Evolutionary conservation across 2,888 invertebrate genomes (phyloP), one percentile per base, ranked within the genome.

Genomic region (Caradrina clavipalpis): DNA sequence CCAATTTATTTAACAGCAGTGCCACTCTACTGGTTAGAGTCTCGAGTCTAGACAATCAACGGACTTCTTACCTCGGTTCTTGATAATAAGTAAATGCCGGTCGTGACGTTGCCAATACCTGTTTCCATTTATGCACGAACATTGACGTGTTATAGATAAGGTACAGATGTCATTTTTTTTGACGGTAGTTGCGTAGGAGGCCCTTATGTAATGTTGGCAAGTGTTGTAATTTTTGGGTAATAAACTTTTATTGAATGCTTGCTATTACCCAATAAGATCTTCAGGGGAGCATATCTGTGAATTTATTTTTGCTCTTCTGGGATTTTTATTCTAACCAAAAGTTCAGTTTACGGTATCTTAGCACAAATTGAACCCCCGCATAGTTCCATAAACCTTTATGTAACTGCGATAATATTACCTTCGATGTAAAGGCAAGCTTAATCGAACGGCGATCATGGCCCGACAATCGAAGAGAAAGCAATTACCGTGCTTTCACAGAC

Each of bases 11-110:
- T 79, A 55, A 59, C 69, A 66, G 73, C 69, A 69, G 70, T 76
- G 73, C 78, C 76, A 85, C 80, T 81, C 72, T 77, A 79, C 80
- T 74, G 80, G 54, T 58, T 66, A 50, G 26, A 53, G 19, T 86
- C 82, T 84, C 73, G 80, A 83, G 58, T 88, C 84, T 85, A 80
- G 82, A 84, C 84, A 85, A 85, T 88, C 87, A 89, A 78, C 84
- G 81, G 75, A 80, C 83, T 87, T 54, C 83, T 87, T 86, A 84
- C 81, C 84, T 83, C 67, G 79, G 74, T 85, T 73, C 80, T 75
- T 88, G 87, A 88, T 89, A 88, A 87, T 89, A 88, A 90, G 87
- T 88, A 88, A 90, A 86, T 86, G 87, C 80, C 62, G 83, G 76
- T 91, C 91, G 89, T 90, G 90, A 89, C 83, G 86, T 79, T 81